Evolutionary conservation across 2,113 vertebrate genomes (phyloP).

Genomic region (Asarcornis scutulata): DNA sequence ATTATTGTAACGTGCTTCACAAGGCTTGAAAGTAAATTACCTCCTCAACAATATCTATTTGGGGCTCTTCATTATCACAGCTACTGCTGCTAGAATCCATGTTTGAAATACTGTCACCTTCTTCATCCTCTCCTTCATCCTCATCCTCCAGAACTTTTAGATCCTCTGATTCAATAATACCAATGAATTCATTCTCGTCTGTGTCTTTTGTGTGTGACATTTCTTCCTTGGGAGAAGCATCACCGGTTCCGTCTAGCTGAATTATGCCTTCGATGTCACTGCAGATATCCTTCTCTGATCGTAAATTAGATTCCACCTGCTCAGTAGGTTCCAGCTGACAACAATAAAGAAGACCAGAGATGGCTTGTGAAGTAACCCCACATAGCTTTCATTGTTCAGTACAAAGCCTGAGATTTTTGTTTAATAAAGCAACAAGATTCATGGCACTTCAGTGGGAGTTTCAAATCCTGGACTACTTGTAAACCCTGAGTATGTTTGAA

Average conservation of each 20-base stretch:
- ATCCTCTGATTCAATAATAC: slow-evolving; percentile 84
- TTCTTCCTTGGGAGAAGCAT: slow-evolving; percentile 82
- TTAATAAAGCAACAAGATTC: not conserved
- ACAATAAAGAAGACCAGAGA: slow-evolving; percentile 23
- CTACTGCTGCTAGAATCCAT: slow-evolving; percentile 76
- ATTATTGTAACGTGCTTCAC: not conserved
- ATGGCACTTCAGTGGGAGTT: not conserved
- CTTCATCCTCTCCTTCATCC: slow-evolving; percentile 46
- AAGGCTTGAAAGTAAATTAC: slow-evolving; percentile 67
- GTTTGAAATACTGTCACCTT: slow-evolving; percentile 77
- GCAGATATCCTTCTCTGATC: slow-evolving; percentile 49
- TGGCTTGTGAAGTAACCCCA: not conserved
- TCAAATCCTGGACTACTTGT: not conserved
- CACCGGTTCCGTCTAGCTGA: slow-evolving; percentile 89
- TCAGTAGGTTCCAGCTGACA: slow-evolving; percentile 41
- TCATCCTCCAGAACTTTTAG: slow-evolving; percentile 84
- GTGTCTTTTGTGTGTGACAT: slow-evolving; percentile 59
- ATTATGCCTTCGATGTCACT: slow-evolving; percentile 80
- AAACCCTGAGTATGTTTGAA: not conserved
- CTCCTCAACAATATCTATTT: slow-evolving; percentile 79
- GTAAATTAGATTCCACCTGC: slow-evolving; percentile 47
- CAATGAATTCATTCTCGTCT: slow-evolving; percentile 86
- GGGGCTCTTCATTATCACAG: slow-evolving; percentile 76
- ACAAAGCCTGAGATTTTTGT: not conserved
- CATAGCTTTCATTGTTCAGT: not conserved